Evolutionary conservation across 2,888 invertebrate species (phyloP), one percentile per base, ranked within the genome.

Genomic region (Caenorhabditis macrosperma): DNA sequence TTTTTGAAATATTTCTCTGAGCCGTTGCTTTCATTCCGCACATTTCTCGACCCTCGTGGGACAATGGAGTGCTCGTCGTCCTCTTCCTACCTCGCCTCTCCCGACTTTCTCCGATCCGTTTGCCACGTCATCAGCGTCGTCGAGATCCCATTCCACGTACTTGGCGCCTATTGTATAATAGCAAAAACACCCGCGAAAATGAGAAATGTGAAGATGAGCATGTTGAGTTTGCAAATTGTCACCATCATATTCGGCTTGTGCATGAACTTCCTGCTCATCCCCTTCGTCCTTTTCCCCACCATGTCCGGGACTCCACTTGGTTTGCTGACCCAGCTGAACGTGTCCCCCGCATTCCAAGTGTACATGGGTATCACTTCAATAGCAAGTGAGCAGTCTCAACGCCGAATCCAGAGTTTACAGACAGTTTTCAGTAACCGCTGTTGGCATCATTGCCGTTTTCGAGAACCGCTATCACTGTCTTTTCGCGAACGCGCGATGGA

Each of bases 391-490:
- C n/a, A n/a, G n/a, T n/a, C n/a, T n/a, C n/a, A n/a, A n/a, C n/a
- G n/a, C n/a, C n/a, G n/a, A n/a, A n/a, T n/a, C n/a, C n/a, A n/a
- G n/a, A n/a, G n/a, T n/a, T n/a, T n/a, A n/a, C n/a, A n/a, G n/a
- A n/a, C n/a, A n/a, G n/a, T 55, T 41, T 60, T 41, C 46, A 60
- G 60, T 60, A 9, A 60, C 60, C 3, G 60, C 41, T 20, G 44
- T 60, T 10, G 44, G 41, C 10, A 60, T 60, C 15, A 28, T 60
- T 1, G 41, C 60, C 15, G 60, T 60, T 28, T 60, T 60, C 10
- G 60, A 61, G 24, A 61, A 61, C 22, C 46, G 61, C 6, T 61
- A 61, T 44, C 33, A 33, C 20, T 33, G 46, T 15, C 10, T 61
- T 6, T 61, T 46, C 61, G 48, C 30, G 7, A 28, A 61, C n/a